Percentiles rank a stretch among this genome's conserved stretches.
These are phyloP conservation scores for Champsocephalus esox DNA, from an alignment of 2,797 vertebrate species.

Conservation along the genomic window DNA sequence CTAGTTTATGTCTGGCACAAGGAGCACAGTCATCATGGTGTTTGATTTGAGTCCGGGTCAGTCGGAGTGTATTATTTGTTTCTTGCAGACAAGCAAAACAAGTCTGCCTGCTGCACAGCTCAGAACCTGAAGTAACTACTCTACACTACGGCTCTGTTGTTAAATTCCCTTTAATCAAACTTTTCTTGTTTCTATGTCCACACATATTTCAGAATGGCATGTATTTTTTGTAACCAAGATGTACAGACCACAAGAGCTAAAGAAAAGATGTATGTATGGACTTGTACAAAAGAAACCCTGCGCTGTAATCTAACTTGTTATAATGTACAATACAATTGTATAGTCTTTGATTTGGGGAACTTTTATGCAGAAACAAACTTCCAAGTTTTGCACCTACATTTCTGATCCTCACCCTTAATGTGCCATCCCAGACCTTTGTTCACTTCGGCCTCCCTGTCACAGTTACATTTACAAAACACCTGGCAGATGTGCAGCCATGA, in stretches of 20 bases:
- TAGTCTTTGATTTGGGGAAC: slow-evolving; percentile 68
- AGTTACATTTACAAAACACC: slow-evolving; percentile 37
- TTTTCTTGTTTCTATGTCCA: slow-evolving; percentile 64
- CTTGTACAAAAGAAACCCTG: slow-evolving; percentile 73
- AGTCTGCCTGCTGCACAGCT: slow-evolving; percentile 48
- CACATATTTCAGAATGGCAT: slow-evolving; percentile 70
- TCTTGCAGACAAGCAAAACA: slow-evolving; percentile 41
- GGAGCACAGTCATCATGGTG: slow-evolving; percentile 45
- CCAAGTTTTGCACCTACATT: slow-evolving; percentile 22
- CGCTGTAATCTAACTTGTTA: slow-evolving; percentile 79
- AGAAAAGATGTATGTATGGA: slow-evolving; percentile 69
- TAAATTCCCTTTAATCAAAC: slow-evolving; percentile 56
- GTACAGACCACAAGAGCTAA: slow-evolving; percentile 74
- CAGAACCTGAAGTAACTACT: slow-evolving; percentile 43
- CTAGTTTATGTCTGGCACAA: slow-evolving; percentile 47
- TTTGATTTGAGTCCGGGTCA: slow-evolving; percentile 55
- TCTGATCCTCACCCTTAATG: slow-evolving; percentile 49
- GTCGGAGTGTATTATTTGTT: slow-evolving; percentile 60
- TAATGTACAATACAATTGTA: slow-evolving; percentile 79
- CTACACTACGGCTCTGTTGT: slow-evolving; percentile 48
- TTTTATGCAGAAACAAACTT: slow-evolving; percentile 67
- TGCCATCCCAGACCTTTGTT: slow-evolving; percentile 41
- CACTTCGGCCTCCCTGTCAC: slow-evolving; percentile 15
- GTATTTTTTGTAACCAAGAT: slow-evolving; percentile 82
- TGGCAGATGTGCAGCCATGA: slow-evolving; percentile 16